These are phyloP conservation scores for Urosaurus nigricauda DNA, from an alignment of 2,797 vertebrate genomes.

Conservation along the genomic window DNA sequence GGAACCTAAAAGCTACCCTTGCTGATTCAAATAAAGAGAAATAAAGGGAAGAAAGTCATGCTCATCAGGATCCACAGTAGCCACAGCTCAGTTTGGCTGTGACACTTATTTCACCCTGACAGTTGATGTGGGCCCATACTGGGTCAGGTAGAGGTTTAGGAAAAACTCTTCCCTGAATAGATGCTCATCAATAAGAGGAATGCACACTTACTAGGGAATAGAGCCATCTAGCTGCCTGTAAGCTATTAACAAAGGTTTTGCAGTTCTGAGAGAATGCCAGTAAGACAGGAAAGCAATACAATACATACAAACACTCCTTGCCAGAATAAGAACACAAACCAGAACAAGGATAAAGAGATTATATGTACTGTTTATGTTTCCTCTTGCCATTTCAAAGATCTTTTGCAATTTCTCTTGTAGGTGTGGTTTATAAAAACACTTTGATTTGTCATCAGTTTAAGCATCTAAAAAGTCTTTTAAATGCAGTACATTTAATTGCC, in stretches of 20 bases:
- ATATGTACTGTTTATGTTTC: slow-evolving; percentile 7
- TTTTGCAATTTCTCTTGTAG: slow-evolving; percentile 18
- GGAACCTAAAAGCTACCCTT: not conserved
- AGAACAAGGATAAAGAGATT: not conserved
- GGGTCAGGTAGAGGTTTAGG: not conserved
- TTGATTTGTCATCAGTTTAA: slow-evolving; percentile 12
- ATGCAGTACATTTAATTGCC: fast-evolving
- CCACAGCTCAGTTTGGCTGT: not conserved
- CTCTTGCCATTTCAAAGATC: slow-evolving; percentile 1
- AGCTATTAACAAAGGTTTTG: slow-evolving; percentile 50
- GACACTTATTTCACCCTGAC: not conserved
- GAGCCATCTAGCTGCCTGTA: slow-evolving; percentile 73
- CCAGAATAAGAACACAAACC: not conserved
- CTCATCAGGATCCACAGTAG: not conserved
- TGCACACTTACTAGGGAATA: slow-evolving; percentile 61
- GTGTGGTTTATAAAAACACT: slow-evolving; percentile 9
- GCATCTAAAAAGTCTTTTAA: not conserved
- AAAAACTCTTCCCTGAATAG: not conserved
- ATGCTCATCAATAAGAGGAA: not conserved
- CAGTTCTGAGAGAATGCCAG: slow-evolving; percentile 36
- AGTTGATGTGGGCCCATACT: not conserved
- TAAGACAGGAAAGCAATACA: slow-evolving; percentile 13
- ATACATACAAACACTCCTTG: not conserved
- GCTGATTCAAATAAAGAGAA: not conserved
- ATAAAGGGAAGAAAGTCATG: not conserved